Percentiles rank a stretch among this genome's conserved stretches.
phyloP scores from a whole-genome alignment of 23 tunicate genomes.

The Ciona savignyi region DNA sequence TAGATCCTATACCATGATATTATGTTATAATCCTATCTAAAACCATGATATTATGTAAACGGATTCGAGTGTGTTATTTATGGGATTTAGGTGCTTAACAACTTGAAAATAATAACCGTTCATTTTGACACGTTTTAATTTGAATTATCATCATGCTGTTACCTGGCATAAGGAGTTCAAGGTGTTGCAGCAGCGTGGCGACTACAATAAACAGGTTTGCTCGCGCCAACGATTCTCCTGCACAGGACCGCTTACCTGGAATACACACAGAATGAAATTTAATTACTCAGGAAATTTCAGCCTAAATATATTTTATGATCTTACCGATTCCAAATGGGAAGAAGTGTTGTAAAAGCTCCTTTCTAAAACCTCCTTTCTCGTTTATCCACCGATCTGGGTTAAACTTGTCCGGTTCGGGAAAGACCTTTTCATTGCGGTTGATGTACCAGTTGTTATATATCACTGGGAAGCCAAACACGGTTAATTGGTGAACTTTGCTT shows the following conservation, averaged over 20 bases:
- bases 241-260: conserved; percentile 86
- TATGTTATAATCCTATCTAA: too few relatives aligned
- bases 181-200: conserved; percentile 45
- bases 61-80: too few relatives aligned
- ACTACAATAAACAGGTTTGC: conserved; percentile 57
- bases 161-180: conserved; percentile 83
- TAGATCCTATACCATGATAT: too few relatives aligned
- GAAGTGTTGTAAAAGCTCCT: conserved; percentile 42
- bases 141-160: too few relatives aligned
- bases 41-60: too few relatives aligned
- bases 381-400: conserved; percentile 66
- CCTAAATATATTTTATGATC: too few relatives aligned
- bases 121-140: too few relatives aligned
- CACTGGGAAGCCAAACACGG: conserved; percentile 69
- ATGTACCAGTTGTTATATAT: conserved; percentile 82
- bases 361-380: conserved; percentile 42
- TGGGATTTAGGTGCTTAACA: too few relatives aligned
- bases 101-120: too few relatives aligned
- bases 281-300: too few relatives aligned
- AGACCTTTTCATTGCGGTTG: conserved; percentile 61
- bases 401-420: conserved; percentile 65
- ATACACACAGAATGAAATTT: neutral
- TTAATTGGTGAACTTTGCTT: too few relatives aligned
- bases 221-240: conserved; percentile 72
- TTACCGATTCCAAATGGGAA: conserved; percentile 91